Conservation (phyloP, 2,888 invertebrate genomes). For the Podotricha telesiphe region DNA sequence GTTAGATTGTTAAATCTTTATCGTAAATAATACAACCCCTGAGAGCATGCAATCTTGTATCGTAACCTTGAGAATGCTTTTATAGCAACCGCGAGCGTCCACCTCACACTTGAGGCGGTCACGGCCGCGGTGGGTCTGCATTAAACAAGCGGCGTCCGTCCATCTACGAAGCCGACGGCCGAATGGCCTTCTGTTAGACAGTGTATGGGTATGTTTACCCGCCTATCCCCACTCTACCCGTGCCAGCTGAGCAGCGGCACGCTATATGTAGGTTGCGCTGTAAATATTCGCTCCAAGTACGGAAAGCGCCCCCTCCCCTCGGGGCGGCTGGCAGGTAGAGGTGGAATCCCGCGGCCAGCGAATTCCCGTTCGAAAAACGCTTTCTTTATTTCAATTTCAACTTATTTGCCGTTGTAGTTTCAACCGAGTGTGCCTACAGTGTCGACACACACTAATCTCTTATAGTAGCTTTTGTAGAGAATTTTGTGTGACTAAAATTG, state of each 20-base stretch:
- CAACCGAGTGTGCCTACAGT: conserved; percentile 66
- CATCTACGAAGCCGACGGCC: conserved; percentile 66
- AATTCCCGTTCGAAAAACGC: conserved; percentile 73
- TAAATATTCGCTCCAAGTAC: conserved; percentile 82
- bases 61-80: conserved; percentile 70
- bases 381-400: conserved; percentile 83
- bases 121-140: conserved; percentile 66
- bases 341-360: conserved; percentile 61
- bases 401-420: conserved; percentile 79
- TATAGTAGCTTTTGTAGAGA: conserved; percentile 11
- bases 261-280: conserved; percentile 84
- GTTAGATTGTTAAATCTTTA: not conserved
- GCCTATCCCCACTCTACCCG: conserved; percentile 63
- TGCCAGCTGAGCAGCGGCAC: conserved; percentile 82
- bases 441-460: conserved; percentile 58
- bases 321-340: conserved; percentile 51
- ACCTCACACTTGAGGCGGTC: conserved; percentile 69
- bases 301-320: conserved; percentile 61
- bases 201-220: conserved; percentile 69
- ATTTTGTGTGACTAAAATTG: conserved; percentile 14
- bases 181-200: conserved; percentile 69
- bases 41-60: conserved; percentile 45
- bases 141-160: conserved; percentile 66
- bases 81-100: conserved; percentile 64
- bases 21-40: conserved; percentile 20